phyloP scores from a whole-genome alignment of 1,140 invertebrate species.

The Lasaia peninsularis region DNA sequence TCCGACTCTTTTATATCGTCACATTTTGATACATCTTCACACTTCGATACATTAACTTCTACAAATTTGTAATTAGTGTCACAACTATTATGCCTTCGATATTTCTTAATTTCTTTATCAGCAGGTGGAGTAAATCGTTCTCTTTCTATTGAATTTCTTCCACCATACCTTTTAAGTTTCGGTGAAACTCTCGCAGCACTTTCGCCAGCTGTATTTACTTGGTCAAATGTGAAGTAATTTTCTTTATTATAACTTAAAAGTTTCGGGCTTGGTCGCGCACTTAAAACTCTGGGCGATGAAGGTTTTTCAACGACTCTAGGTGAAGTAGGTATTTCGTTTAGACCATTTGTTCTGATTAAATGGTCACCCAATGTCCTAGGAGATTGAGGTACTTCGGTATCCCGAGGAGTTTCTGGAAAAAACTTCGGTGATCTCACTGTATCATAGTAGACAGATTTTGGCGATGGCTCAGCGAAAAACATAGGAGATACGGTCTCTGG shows the following conservation, averaged over 20 bases:
- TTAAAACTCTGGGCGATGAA: slow-evolving; percentile 59
- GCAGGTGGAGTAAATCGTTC: slow-evolving; percentile 63
- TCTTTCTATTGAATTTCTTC: slow-evolving; percentile 62
- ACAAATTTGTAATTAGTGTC: slow-evolving; percentile 65
- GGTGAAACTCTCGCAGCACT: slow-evolving; percentile 41
- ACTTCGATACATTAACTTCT: slow-evolving; percentile 53
- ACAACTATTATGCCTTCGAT: slow-evolving; percentile 66
- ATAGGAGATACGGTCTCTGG: slow-evolving; percentile 64
- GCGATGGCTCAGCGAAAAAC: slow-evolving; percentile 67
- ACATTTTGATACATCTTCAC: slow-evolving; percentile 42
- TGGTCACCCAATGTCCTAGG: slow-evolving; percentile 59
- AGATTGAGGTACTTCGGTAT: slow-evolving; percentile 56
- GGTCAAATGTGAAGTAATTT: slow-evolving; percentile 69
- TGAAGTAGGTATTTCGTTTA: slow-evolving; percentile 60
- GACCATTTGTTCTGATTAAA: slow-evolving; percentile 58
- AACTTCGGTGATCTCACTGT: slow-evolving; percentile 63
- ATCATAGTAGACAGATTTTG: slow-evolving; percentile 67
- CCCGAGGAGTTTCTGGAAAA: slow-evolving; percentile 61
- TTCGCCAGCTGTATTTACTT: slow-evolving; percentile 35
- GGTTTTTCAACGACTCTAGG: slow-evolving; percentile 59
- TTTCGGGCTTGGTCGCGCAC: slow-evolving; percentile 61
- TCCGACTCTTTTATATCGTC: slow-evolving; percentile 49
- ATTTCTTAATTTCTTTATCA: slow-evolving; percentile 61
- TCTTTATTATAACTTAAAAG: slow-evolving; percentile 66
- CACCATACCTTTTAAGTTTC: slow-evolving; percentile 52